Evolutionary conservation across 2,797 vertebrate species (phyloP), one percentile per base, ranked within the genome.

Genomic region (Acomys russatus): DNA sequence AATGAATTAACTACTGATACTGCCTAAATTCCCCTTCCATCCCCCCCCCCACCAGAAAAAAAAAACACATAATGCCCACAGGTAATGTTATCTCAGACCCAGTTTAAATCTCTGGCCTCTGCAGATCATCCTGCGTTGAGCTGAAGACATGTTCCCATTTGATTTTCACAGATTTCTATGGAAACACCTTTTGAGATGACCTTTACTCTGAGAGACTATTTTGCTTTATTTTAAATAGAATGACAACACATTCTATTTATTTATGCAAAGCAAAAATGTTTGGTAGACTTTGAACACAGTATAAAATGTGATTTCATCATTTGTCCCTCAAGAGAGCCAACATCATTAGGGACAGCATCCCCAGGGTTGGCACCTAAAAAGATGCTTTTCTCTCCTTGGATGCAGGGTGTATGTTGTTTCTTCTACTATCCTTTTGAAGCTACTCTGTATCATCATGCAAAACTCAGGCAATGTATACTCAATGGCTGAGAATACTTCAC

Each of bases 151-250:
- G 59, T 93, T 98, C 73, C 18, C 86, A 92, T 96, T 96, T 94
- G 86, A 90, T 96, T 90, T 96, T 94, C 77, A 96, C 80, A 82
- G 38, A 98, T 98, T 98, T 98, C 98, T 98, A 98, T 98, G 98
- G 98, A 98, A 98, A 98, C 98, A 95, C 70, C 91, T 97, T 96
- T 97, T 92, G 71, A 97, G 78, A 92, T 98, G 78, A 76, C 83
- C 87, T 97, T 88, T 97, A 61, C 56, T 80, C 86, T 90, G 94
- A 97, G 90, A 97, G 23, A 96, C 95, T 86, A 95, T 89, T 94
- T 84, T 92, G 25, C 35, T 82, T 94, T 90, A 95, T 96, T 80
- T 97, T 96, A 97, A 98, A 97, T 77, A 96, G 95, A 97, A 97
- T n/a, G 95, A 95, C 96, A 98, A 97, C 85, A 91, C 96, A 91